A percentile compares a stretch with the other conserved stretches of the same genome.
Evolutionary conservation across 2,113 vertebrate genomes (phyloP).

Genomic region (Brevimyrus niger): DNA sequence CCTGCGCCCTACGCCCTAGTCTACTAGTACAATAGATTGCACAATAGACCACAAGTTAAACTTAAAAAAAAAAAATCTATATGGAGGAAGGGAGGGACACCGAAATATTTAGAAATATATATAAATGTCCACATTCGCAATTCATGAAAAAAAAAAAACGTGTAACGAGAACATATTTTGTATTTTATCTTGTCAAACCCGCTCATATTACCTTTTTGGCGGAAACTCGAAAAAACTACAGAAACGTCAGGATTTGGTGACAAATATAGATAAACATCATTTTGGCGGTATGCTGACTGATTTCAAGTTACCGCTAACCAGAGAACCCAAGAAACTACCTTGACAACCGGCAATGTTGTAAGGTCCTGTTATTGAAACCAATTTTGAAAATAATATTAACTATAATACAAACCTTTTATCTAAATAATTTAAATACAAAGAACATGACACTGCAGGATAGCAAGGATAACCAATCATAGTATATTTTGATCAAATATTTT

Average conservation of each 20-base stretch:
- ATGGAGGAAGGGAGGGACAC: background rate
- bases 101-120: background rate
- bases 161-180: background rate
- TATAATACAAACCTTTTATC: background rate
- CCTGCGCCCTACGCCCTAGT: background rate
- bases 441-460: background rate
- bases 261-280: background rate
- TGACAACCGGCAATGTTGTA: background rate
- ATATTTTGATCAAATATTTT: conserved; percentile 9
- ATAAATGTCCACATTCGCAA: background rate
- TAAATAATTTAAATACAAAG: background rate
- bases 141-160: background rate
- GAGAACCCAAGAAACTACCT: background rate
- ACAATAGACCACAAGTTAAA: background rate
- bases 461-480: background rate
- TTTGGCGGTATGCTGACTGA: background rate
- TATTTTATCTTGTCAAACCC: background rate
- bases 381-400: background rate
- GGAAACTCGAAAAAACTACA: background rate
- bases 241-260: background rate
- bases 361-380: background rate
- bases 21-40: background rate
- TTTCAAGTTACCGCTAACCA: background rate
- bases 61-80: background rate
- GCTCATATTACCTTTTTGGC: background rate